phyloP scores from a whole-genome alignment of 2,113 vertebrate species.

The Zosterops hypoxanthus region DNA sequence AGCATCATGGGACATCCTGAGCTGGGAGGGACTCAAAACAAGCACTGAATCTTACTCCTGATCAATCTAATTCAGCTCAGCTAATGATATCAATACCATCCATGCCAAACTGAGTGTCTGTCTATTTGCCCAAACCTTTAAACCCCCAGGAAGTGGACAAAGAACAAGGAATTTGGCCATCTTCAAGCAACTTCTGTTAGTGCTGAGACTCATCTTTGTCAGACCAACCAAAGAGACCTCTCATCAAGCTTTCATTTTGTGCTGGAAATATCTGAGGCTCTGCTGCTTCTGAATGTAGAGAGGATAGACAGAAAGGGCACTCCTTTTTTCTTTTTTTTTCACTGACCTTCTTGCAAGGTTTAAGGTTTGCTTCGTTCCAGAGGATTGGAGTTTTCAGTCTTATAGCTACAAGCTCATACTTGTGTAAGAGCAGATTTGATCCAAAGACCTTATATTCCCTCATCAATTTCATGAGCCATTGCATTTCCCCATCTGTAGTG shows the following conservation, averaged over 20 bases:
- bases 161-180: background rate
- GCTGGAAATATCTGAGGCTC: background rate
- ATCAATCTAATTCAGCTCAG: background rate
- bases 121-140: background rate
- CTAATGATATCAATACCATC: fast-evolving
- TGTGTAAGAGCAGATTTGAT: constrained; percentile 28
- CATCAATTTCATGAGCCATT: constrained; percentile 59
- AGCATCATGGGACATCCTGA: background rate
- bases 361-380: background rate
- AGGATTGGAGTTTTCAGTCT: background rate
- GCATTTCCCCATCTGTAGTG: constrained; percentile 30
- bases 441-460: constrained; percentile 35
- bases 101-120: background rate
- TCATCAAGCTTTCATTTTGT: background rate
- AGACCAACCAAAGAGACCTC: background rate
- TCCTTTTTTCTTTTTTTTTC: background rate
- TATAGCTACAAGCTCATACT: background rate
- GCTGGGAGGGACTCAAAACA: background rate
- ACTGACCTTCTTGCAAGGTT: constrained; percentile 1
- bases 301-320: background rate
- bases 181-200: background rate
- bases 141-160: background rate
- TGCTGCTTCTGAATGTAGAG: background rate
- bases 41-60: no score
- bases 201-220: background rate